Conservation (phyloP, 2,888 invertebrate species). For the Morpho achilles region DNA sequence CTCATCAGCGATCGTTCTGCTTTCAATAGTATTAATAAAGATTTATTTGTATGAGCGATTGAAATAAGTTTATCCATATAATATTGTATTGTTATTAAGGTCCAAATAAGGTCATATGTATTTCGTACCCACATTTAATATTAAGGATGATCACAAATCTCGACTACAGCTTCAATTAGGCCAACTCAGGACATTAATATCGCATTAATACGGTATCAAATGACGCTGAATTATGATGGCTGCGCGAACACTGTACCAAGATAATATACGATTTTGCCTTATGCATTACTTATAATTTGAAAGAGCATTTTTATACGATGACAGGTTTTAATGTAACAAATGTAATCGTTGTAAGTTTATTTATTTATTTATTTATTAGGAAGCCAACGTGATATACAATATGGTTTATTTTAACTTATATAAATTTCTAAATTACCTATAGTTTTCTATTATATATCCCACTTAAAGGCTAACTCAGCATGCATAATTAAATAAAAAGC, state of each 20-base stretch:
- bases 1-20: too few relatives aligned
- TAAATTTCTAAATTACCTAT: too few relatives aligned
- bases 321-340: too few relatives aligned
- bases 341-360: too few relatives aligned
- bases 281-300: constrained; percentile 1
- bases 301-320: background rate
- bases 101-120: background rate
- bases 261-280: constrained; percentile 9
- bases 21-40: too few relatives aligned
- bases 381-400: too few relatives aligned
- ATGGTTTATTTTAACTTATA: too few relatives aligned
- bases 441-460: too few relatives aligned
- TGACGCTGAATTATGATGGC: constrained; percentile 24
- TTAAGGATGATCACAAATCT: constrained; percentile 22
- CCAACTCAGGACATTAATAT: constrained; percentile 22
- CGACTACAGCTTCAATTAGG: constrained; percentile 20
- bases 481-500: too few relatives aligned
- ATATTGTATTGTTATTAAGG: background rate
- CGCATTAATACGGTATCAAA: constrained; percentile 27
- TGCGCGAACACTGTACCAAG: constrained; percentile 27
- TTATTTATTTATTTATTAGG: too few relatives aligned
- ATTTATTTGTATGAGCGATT: too few relatives aligned
- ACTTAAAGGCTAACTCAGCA: too few relatives aligned
- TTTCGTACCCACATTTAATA: constrained; percentile 4
- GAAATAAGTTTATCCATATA: background rate